Evolutionary conservation across 2,113 vertebrate genomes (phyloP), one percentile per base, ranked within the genome.

Genomic region (Brienomyrus brachyistius): DNA sequence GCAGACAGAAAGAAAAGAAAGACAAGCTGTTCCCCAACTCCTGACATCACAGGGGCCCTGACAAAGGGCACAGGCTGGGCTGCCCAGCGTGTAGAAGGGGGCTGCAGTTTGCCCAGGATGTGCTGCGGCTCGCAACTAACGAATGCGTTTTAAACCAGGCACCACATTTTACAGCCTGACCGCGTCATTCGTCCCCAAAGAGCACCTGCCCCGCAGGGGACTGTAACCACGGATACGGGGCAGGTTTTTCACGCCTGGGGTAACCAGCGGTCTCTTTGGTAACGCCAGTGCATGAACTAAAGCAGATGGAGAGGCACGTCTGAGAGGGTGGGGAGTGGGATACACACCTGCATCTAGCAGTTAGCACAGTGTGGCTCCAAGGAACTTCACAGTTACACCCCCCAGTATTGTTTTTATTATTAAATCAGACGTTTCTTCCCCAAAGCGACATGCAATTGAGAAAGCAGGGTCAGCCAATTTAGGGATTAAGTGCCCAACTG

Each of bases 21-120:
- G 56, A 88, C 19, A 83, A 87, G 82, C 56, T 88, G 82, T 83
- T 91, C 84, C 74, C 91, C 86, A 84, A 31, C 83, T 87, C 88
- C 88, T 91, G 51, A 50, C 45, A 48, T 92, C 90, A 90, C 91
- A 89, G 27, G 10, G 86, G 77, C 87, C 87, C 86, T 89, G 17
- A 89, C 56, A 90, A 89, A 88, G 15, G 27, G 56, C 5, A 27
- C 62, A 27, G 62, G 23, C 59, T 7, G 92, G 93, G 91, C 21
- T 5, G 87, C 90, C 88, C 94, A 17, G 82, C 19, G 4, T n/a
- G 19, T 48, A 23, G 82, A 43, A 84, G 10, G 1, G 47, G 47
- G 17, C 10, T 27, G n/a, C 62, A 31, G 62, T 70, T 70, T n/a
- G 9, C 9, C 43, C 0, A 1, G 23, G 15, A 1, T 50, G 35